These are phyloP conservation scores for Pristionchus mayeri DNA, from an alignment of 2,888 invertebrate species.

Conservation along the genomic window DNA sequence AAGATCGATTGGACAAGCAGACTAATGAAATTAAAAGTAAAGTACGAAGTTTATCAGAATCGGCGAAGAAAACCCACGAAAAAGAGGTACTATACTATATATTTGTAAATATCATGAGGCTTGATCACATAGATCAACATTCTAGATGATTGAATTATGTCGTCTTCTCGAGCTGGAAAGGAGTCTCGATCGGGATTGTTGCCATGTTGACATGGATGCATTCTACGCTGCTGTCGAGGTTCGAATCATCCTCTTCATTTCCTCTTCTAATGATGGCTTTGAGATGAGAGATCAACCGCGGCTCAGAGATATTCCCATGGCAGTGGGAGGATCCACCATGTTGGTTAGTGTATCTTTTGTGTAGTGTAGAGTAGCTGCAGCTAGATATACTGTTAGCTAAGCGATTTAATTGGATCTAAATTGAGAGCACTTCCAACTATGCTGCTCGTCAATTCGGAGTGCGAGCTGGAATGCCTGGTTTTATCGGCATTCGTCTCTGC, in stretches of 20 bases:
- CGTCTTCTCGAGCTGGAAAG: constrained; percentile 77
- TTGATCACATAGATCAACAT: neutral
- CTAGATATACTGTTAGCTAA: too few species aligned
- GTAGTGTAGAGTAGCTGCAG: too few species aligned
- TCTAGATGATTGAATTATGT: constrained; percentile 78
- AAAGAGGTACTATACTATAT: too few species aligned
- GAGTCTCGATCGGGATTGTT: constrained; percentile 76
- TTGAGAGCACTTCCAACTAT: constrained; percentile 81
- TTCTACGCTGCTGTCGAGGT: constrained; percentile 82
- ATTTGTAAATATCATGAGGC: too few species aligned
- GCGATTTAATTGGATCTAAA: too few species aligned
- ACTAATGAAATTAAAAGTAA: constrained; percentile 70
- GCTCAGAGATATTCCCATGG: constrained; percentile 80
- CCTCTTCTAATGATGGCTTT: too few species aligned
- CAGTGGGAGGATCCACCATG: constrained; percentile 81
- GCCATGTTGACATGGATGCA: constrained; percentile 81
- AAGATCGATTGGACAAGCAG: constrained; percentile 78
- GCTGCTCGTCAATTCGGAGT: constrained; percentile 81
- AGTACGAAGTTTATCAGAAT: constrained; percentile 54
- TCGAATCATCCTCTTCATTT: too few species aligned
- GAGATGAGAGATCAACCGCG: constrained; percentile 79
- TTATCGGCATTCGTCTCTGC: constrained; percentile 81
- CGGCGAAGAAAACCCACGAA: constrained; percentile 55
- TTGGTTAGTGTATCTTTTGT: constrained; percentile 76
- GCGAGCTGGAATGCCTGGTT: constrained; percentile 82